phyloP scores from a whole-genome alignment of 1,140 invertebrate genomes.

The Sinella curviseta region DNA sequence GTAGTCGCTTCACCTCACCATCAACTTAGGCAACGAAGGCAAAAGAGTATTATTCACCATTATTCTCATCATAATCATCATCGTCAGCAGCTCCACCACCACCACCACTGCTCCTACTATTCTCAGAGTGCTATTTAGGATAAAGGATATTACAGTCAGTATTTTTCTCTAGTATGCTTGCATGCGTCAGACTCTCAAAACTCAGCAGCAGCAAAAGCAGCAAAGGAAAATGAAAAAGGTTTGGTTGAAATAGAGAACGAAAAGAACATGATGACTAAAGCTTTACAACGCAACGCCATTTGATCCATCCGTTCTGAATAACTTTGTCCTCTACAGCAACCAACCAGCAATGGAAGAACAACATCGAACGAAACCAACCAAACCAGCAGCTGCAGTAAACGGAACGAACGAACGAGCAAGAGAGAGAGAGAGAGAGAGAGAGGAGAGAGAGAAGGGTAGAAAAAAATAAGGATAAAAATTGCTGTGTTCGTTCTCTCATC shows the following conservation, averaged over 20 bases:
- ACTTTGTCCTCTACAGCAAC: constrained; percentile 20
- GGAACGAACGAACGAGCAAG: too few species aligned
- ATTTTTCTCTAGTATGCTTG: not conserved
- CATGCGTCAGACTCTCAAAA: constrained; percentile 1
- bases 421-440: too few species aligned
- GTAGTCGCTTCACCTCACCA: too few species aligned
- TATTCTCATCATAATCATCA: not conserved
- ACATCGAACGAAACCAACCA: constrained; percentile 7
- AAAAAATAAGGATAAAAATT: not conserved
- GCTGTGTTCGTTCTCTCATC: not conserved
- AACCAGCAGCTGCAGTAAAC: constrained; percentile 24
- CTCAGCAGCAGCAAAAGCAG: not conserved
- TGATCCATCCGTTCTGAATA: constrained; percentile 27
- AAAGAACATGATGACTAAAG: not conserved
- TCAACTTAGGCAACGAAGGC: not conserved
- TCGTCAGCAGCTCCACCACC: not conserved
- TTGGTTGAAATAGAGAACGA: not conserved
- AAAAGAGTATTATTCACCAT: constrained; percentile 20
- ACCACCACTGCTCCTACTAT: not conserved
- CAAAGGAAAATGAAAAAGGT: not conserved
- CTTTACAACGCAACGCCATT: constrained; percentile 17
- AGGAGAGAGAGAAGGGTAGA: not conserved
- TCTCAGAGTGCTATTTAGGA: constrained; percentile 20
- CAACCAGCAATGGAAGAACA: not conserved
- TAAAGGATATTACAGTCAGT: constrained; percentile 9